phyloP scores from a whole-genome alignment of 1,140 invertebrate genomes.

The Lamellibrachia luymesi region DNA sequence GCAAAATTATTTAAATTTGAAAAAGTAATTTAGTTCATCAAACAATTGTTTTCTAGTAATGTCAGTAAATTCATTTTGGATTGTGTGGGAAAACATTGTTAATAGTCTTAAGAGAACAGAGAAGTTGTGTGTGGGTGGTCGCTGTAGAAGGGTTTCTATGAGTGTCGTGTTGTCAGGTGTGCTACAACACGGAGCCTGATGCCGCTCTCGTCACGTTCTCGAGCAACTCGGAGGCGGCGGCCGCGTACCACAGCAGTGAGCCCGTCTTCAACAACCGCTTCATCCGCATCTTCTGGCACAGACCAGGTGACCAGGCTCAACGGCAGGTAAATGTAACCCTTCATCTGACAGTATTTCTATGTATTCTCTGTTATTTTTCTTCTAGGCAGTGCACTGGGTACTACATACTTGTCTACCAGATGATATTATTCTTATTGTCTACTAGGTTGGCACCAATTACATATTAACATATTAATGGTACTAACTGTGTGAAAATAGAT shows the following conservation, averaged over 20 bases:
- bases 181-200: constrained; percentile 86
- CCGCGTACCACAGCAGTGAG: constrained; percentile 90
- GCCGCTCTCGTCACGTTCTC: constrained; percentile 90
- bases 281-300: constrained; percentile 68
- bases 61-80: too few relatives aligned
- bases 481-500: too few relatives aligned
- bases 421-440: too few relatives aligned
- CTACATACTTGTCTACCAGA: too few relatives aligned
- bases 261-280: constrained; percentile 93
- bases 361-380: neutral
- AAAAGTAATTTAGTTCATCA: too few relatives aligned
- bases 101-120: too few relatives aligned
- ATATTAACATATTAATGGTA: too few relatives aligned
- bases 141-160: neutral
- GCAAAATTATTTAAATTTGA: too few relatives aligned
- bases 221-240: constrained; percentile 81
- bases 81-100: too few relatives aligned
- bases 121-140: neutral
- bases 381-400: neutral
- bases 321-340: neutral
- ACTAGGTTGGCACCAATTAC: too few relatives aligned
- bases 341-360: too few relatives aligned
- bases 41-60: too few relatives aligned
- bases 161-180: constrained; percentile 63
- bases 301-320: constrained; percentile 27